These are phyloP conservation scores for Seira musarum DNA, from an alignment of 2,888 invertebrate genomes.

Conservation along the genomic window DNA sequence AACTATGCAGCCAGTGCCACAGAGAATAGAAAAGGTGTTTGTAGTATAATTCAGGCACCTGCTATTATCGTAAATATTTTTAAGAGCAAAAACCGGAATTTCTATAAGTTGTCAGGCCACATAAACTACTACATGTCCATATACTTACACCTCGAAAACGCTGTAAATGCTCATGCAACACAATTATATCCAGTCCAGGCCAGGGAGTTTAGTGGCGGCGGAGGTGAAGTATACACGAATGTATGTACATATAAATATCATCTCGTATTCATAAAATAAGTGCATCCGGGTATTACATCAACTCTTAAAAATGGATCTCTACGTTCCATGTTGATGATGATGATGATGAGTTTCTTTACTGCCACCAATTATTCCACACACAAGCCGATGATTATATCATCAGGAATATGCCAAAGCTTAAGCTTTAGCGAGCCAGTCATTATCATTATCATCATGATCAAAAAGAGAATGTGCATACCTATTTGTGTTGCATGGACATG, in stretches of 20 bases:
- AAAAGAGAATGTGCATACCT: background rate
- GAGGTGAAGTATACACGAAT: background rate
- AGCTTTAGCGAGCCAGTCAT: constrained; percentile 30
- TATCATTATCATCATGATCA: constrained; percentile 38
- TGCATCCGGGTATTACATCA: constrained; percentile 59
- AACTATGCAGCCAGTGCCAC: constrained; percentile 48
- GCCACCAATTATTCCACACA: constrained; percentile 53
- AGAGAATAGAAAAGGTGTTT: constrained; percentile 47
- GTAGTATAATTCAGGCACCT: constrained; percentile 59
- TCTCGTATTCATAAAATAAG: constrained; percentile 11
- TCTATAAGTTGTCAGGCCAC: constrained; percentile 45
- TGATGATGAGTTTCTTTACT: constrained; percentile 43
- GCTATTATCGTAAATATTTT: constrained; percentile 56
- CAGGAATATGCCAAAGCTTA: constrained; percentile 52
- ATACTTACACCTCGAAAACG: constrained; percentile 19
- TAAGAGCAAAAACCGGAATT: constrained; percentile 57
- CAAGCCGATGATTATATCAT: constrained; percentile 58
- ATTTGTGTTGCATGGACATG: background rate
- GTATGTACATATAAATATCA: background rate
- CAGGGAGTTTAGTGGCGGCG: background rate
- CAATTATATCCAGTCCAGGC: constrained; percentile 33
- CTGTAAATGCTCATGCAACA: constrained; percentile 15
- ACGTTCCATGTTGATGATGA: constrained; percentile 35
- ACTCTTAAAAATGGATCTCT: constrained; percentile 50
- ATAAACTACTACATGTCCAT: constrained; percentile 45